phyloP scores from a whole-genome alignment of 2,888 invertebrate species.

The Gymnoscelis rufifasciata region DNA sequence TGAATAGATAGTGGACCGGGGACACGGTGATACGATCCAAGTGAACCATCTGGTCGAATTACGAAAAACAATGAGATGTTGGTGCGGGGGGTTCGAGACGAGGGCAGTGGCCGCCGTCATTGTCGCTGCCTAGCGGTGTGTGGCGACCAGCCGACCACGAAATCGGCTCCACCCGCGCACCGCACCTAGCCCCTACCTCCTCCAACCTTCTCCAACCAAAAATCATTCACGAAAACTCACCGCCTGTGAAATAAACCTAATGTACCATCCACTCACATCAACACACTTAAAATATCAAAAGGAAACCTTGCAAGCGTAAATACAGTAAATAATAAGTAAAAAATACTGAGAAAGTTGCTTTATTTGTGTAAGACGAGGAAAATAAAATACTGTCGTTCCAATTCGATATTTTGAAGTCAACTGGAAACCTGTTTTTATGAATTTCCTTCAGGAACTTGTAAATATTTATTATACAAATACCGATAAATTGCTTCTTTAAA shows the following conservation, averaged over 20 bases:
- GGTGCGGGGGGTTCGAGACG: conserved; percentile 44
- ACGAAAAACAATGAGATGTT: conserved; percentile 58
- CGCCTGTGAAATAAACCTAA: conserved; percentile 25
- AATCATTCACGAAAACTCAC: conserved; percentile 31
- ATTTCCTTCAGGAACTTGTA: neutral
- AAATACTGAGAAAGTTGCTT: neutral
- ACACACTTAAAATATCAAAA: conserved; percentile 7
- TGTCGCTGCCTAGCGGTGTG: conserved; percentile 70
- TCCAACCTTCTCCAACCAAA: no score
- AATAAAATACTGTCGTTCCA: neutral
- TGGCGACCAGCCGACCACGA: conserved; percentile 69
- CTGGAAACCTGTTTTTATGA: neutral
- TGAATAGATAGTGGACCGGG: neutral
- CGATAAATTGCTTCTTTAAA: no score
- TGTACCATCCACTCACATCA: conserved; percentile 10
- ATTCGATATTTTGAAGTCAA: neutral
- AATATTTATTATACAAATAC: no score
- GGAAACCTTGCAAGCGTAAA: conserved; percentile 6
- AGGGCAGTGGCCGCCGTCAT: conserved; percentile 63
- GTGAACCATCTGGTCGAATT: conserved; percentile 45
- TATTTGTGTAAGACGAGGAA: neutral
- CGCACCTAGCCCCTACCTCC: conserved; percentile 30
- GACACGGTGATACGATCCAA: conserved; percentile 11
- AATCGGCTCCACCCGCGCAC: conserved; percentile 61
- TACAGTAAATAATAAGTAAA: conserved; percentile 1